Percentiles rank a stretch among this genome's conserved stretches.
Evolutionary conservation across 1,140 invertebrate species (phyloP).

Genomic region (Drosophila biarmipes): DNA sequence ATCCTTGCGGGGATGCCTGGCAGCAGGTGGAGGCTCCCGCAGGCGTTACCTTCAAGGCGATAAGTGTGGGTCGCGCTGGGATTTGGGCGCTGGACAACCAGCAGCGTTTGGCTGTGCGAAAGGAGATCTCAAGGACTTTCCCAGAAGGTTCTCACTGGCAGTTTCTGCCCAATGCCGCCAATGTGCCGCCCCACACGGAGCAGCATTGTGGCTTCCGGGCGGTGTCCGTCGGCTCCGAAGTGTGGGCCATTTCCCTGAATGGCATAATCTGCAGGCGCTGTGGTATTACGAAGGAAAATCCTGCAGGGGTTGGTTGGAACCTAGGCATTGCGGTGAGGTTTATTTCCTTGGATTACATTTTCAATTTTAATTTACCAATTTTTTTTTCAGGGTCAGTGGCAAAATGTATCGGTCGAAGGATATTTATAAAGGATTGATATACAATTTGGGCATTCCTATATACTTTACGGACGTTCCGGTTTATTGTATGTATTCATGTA

Average conservation of each 20-base stretch:
- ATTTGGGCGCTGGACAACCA: conserved; percentile 90
- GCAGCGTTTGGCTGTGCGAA: conserved; percentile 88
- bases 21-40: conserved; percentile 72
- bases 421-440: conserved; percentile 54
- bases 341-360: background rate
- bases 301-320: conserved; percentile 91
- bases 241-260: conserved; percentile 90
- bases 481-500: conserved; percentile 35
- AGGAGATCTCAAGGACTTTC: conserved; percentile 88
- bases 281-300: conserved; percentile 89
- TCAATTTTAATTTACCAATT: background rate
- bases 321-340: conserved; percentile 88
- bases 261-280: conserved; percentile 90
- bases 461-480: conserved; percentile 25
- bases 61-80: conserved; percentile 89
- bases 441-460: conserved; percentile 31
- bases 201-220: conserved; percentile 87
- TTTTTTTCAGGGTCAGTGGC: conserved; percentile 77
- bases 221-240: conserved; percentile 87
- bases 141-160: conserved; percentile 92
- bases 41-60: conserved; percentile 90
- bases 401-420: conserved; percentile 76
- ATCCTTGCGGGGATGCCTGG: conserved; percentile 86
- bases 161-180: conserved; percentile 86
- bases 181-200: conserved; percentile 87